Base-by-base conservation (phyloP, 2,888 invertebrate genomes). In the Melanotus villosus region DNA sequence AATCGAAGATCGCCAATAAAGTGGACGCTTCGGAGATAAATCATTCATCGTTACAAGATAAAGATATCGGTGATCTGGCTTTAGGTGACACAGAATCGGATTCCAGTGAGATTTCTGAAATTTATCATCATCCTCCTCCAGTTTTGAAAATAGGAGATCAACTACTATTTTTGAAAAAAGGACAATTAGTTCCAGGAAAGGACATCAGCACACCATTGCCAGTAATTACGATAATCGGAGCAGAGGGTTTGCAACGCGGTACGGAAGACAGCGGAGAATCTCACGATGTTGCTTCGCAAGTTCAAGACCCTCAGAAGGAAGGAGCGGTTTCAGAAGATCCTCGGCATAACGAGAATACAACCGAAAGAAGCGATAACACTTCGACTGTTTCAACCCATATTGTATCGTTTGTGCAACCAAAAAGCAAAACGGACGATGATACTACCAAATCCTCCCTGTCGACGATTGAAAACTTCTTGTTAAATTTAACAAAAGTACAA, bases 201-300 rank as follows among this genome's bases (percentile, higher is more conserved):
- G 81, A 81, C 58, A 77, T 78, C 0, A 83, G 81, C 57, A 84
- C 84, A 1, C 83, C 84, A 1, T 76, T 81, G 2, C 80, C 83
- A 12, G 80, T 84, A 4, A 85, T 86, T 16, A 85, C 85, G 1
- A 80, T 86, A 3, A 84, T 86, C 58, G 86, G 86, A 10, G 85
- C 85, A 2, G 86, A 86, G 77, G 86, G 85, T 1, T 77, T 86
- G 3, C 84, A 85, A 77, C 78, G 84, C 62, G 84, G 81, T 3
- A 81, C 79, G 30, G 80, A 80, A 34, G 80, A 81, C 50, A 75
- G 75, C 12, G 73, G 76, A 10, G 80, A 80, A 52, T 72, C 71
- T 16, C 76, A 78, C 19, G 79, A 79, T 58, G 36, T 65, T 23
- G 16, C 47, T 14, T 54, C 59, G 12, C 64, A 65, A 36, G 26